Evolutionary conservation across 2,888 invertebrate genomes (phyloP).

Genomic region (Acanthoscelides obtectus): DNA sequence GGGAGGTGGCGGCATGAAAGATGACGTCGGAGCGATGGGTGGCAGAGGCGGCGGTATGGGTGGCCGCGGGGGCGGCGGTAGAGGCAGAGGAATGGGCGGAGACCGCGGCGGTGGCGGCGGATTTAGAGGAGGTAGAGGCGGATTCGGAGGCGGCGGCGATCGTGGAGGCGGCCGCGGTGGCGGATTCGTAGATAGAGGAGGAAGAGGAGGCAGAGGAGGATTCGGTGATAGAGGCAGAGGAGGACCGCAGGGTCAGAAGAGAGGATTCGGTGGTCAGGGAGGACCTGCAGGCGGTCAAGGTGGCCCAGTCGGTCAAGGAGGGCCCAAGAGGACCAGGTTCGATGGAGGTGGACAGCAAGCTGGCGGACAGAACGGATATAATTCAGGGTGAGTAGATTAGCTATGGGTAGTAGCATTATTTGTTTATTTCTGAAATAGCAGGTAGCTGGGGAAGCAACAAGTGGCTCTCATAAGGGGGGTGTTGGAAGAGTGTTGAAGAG

Average conservation of each 20-base stretch:
- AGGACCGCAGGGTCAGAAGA: constrained; percentile 26
- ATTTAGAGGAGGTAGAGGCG: constrained; percentile 11
- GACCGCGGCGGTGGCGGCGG: constrained; percentile 22
- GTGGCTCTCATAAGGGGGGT: too few species aligned
- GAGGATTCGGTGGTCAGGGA: constrained; percentile 23
- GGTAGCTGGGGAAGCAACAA: too few species aligned
- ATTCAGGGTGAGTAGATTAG: constrained; percentile 26
- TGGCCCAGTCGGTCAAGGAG: constrained; percentile 32
- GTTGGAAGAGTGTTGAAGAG: too few species aligned
- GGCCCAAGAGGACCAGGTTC: constrained; percentile 35
- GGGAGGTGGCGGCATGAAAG: constrained; percentile 21
- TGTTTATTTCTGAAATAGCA: not conserved
- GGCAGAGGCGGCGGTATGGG: constrained; percentile 22
- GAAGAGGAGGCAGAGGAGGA: constrained; percentile 16
- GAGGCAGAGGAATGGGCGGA: constrained; percentile 6
- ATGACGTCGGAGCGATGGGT: constrained; percentile 17
- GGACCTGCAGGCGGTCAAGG: constrained; percentile 28
- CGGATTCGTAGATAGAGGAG: not conserved
- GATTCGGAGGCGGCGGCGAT: constrained; percentile 20
- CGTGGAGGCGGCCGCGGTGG: constrained; percentile 20
- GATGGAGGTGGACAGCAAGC: constrained; percentile 27
- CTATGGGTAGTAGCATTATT: not conserved
- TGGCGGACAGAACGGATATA: constrained; percentile 34
- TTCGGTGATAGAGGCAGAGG: constrained; percentile 26
- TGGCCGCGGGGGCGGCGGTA: constrained; percentile 14